A percentile compares a stretch with the other conserved stretches of the same genome.
These are phyloP conservation scores for Ramphastos sulfuratus DNA, from an alignment of 2,113 vertebrate genomes.

Conservation along the genomic window DNA sequence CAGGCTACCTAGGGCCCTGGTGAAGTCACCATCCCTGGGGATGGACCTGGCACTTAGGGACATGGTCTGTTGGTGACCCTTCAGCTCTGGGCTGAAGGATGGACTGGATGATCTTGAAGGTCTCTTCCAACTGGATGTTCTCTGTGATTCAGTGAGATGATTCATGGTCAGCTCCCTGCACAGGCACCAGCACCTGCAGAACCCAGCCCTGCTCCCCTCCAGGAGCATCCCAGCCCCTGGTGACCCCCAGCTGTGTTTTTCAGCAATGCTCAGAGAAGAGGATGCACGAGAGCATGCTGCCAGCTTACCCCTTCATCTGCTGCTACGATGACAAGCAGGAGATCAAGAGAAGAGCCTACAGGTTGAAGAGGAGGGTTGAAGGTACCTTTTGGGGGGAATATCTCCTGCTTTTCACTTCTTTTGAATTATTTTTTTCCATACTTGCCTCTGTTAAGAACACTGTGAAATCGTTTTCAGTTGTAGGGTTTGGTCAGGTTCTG, in stretches of 20 bases:
- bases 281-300: constrained; percentile 74
- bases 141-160: neutral
- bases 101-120: neutral
- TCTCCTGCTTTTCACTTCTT: neutral
- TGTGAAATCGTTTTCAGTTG: neutral
- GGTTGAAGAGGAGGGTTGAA: constrained; percentile 75
- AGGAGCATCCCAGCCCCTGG: neutral
- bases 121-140: neutral
- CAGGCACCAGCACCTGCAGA: neutral
- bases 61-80: neutral
- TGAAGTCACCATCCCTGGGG: neutral
- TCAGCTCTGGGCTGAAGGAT: neutral
- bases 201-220: neutral
- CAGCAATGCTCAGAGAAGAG: constrained; percentile 78
- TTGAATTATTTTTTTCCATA: neutral
- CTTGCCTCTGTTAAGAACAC: neutral
- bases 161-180: neutral
- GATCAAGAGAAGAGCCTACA: constrained; percentile 64
- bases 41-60: neutral
- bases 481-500: neutral
- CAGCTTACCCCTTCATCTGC: constrained; percentile 74
- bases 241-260: constrained; percentile 62
- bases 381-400: constrained; percentile 59
- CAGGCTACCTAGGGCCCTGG: neutral
- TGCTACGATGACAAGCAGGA: constrained; percentile 73